These are phyloP conservation scores for Petrocephalus microphthalmus DNA, from an alignment of 2,113 vertebrate species.

Conservation along the genomic window DNA sequence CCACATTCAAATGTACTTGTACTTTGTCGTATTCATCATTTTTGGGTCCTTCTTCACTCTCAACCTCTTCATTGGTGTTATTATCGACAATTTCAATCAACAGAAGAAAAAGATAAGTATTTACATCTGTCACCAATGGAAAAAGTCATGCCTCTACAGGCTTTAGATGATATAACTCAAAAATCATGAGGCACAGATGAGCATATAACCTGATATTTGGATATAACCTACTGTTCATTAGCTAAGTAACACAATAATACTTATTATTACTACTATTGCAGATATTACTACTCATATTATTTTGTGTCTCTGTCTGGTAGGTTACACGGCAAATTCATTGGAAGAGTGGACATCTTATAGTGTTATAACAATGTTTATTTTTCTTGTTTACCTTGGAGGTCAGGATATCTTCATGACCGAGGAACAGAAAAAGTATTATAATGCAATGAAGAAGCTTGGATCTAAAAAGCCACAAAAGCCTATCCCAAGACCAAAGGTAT, in stretches of 20 bases:
- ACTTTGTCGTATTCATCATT: constrained; percentile 96
- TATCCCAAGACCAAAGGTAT: constrained; percentile 77
- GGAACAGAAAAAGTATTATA: constrained; percentile 95
- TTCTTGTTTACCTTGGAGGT: constrained; percentile 66
- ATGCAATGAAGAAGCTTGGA: constrained; percentile 91
- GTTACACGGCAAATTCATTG: neutral
- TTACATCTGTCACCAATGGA: neutral
- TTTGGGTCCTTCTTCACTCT: constrained; percentile 97
- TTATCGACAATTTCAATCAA: constrained; percentile 99
- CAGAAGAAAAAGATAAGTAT: constrained; percentile 99
- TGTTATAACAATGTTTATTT: constrained; percentile 65
- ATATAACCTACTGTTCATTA: neutral
- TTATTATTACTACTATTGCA: neutral
- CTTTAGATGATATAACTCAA: neutral
- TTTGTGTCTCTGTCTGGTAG: neutral
- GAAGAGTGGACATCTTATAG: neutral
- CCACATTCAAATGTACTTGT: constrained; percentile 90
- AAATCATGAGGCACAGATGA: neutral
- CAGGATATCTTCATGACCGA: constrained; percentile 98
- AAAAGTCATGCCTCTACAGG: neutral
- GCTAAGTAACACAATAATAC: neutral
- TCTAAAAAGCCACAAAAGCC: constrained; percentile 95
- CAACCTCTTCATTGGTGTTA: constrained; percentile 97
- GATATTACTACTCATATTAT: neutral
- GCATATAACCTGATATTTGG: neutral